Evolutionary conservation across 1,140 invertebrate genomes (phyloP), one percentile per base, ranked within the genome.

Genomic region (Camponotus pennsylvanicus): DNA sequence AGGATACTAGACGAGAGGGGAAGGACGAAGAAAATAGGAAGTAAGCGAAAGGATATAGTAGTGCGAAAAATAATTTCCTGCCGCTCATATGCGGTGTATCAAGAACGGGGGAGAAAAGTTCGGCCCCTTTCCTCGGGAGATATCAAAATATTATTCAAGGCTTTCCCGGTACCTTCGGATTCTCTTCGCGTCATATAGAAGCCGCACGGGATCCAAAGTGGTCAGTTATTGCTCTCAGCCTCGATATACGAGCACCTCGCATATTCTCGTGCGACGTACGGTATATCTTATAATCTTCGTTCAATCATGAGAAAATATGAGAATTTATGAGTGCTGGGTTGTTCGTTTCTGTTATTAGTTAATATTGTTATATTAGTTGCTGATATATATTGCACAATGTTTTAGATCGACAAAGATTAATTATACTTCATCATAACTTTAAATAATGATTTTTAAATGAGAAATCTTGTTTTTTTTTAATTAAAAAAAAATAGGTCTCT

Each of bases 91-190:
- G 87, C 91, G 86, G 32, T 80, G 91, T 77, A 87, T 92, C 88
- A 40, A 63, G 89, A 69, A 88, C 89, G 82, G 90, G 1, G 70
- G 86, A 87, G 90, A 88, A 90, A 86, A 89, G 71, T 71, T 40
- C 37, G 69, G 79, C 11, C 59, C 78, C 64, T 34, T 6, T 40
- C 80, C 49, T 21, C 21, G 69, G 85, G 91, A 89, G 93, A 91
- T 94, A 93, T 93, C 91, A 93, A 94, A 94, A 94, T 94, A 94
- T 94, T 94, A 93, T 94, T 94, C 91, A 86, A 94, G 91, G 91
- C 92, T 92, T 91, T 88, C 82, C 88, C 66, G 64, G 86, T 90
- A 87, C 37, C 57, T 76, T 70, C 55, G 45, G 63, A 73, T 86
- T 86, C 85, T 87, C 71, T 63, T 79, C 71, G 32, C 45, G 40